Evolutionary conservation across 2,113 vertebrate genomes (phyloP).

Genomic region (Peromyscus maniculatus): DNA sequence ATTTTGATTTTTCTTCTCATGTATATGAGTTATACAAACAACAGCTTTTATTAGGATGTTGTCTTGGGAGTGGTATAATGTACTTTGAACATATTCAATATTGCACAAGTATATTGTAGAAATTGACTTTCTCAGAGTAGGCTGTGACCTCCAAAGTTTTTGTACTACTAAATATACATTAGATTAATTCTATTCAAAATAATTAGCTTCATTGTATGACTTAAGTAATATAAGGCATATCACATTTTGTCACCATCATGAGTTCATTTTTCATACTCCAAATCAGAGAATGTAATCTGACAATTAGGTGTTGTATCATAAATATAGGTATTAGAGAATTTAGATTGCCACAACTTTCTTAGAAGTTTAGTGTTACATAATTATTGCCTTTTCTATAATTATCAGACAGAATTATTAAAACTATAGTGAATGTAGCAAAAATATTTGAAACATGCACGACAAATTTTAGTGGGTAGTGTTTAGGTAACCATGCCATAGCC

Average conservation of each 20-base stretch:
- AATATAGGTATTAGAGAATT: background rate
- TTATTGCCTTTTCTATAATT: background rate
- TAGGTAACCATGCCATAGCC: background rate
- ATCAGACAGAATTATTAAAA: background rate
- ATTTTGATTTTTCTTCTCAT: background rate
- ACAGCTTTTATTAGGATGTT: background rate
- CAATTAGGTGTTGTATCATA: background rate
- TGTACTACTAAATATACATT: background rate
- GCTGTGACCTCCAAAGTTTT: background rate
- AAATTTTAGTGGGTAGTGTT: too few species aligned
- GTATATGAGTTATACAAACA: background rate
- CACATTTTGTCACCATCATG: background rate
- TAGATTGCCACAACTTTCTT: background rate
- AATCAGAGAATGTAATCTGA: background rate
- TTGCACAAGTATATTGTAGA: background rate
- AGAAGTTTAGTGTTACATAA: background rate
- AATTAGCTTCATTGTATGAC: conserved; percentile 1
- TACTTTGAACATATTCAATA: background rate
- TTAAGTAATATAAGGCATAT: background rate
- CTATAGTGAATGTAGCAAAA: background rate
- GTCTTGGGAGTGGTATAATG: background rate
- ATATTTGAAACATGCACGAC: background rate
- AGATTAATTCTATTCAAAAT: background rate
- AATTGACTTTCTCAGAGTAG: background rate
- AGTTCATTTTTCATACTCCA: background rate